Evolutionary conservation across 2,113 vertebrate genomes (phyloP).

Genomic region (Microtus oregoni): DNA sequence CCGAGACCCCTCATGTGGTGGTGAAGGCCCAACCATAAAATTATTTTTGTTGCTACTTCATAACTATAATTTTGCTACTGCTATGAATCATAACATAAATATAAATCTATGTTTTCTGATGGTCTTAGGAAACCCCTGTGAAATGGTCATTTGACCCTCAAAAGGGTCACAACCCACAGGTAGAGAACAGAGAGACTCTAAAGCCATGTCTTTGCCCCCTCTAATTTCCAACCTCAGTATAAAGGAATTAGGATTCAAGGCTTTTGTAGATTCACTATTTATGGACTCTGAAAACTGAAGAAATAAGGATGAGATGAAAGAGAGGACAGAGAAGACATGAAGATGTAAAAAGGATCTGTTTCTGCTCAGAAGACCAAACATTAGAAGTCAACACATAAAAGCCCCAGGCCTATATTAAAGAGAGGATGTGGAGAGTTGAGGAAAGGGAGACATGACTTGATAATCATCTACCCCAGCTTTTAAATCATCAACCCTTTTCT

Average conservation of each 20-base stretch:
- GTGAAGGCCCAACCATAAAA: background rate
- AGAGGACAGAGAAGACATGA: background rate
- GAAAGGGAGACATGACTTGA: background rate
- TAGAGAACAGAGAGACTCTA: background rate
- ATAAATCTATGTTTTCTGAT: background rate
- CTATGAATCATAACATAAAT: background rate
- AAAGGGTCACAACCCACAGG: background rate
- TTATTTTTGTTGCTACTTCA: background rate
- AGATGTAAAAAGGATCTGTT: background rate
- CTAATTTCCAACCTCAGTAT: background rate
- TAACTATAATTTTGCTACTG: background rate
- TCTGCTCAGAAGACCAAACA: background rate
- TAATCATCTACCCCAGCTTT: background rate
- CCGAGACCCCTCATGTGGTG: background rate
- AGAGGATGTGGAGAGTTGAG: background rate
- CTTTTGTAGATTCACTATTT: background rate
- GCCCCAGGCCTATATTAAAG: background rate
- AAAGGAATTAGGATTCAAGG: slow-evolving; percentile 13
- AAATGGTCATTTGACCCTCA: background rate
- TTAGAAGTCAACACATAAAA: background rate
- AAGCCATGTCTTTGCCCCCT: background rate
- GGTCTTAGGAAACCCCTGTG: background rate
- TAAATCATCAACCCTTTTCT: background rate
- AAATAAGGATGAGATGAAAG: background rate
- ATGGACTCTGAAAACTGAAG: background rate